These are phyloP conservation scores for Sebastes steindachneri DNA, from an alignment of 2,797 vertebrate species.

Conservation along the genomic window DNA sequence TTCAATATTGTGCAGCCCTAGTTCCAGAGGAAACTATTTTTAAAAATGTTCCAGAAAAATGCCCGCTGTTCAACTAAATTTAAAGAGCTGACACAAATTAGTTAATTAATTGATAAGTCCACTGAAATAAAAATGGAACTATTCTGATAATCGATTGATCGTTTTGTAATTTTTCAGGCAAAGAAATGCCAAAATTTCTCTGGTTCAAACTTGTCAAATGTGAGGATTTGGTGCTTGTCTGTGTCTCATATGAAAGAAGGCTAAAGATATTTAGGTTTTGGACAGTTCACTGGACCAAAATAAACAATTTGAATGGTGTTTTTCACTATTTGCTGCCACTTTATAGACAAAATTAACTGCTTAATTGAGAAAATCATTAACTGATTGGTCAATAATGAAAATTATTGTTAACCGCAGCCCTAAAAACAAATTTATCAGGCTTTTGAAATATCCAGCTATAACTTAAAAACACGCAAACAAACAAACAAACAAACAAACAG, in stretches of 20 bases:
- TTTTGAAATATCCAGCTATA: neutral
- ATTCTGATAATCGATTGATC: neutral
- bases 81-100: neutral
- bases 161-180: neutral
- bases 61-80: neutral
- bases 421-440: neutral
- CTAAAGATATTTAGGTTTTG: neutral
- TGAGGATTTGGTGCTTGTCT: neutral
- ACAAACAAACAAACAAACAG: neutral
- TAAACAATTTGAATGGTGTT: neutral
- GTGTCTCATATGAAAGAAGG: neutral
- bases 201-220: neutral
- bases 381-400: neutral
- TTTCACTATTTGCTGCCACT: neutral
- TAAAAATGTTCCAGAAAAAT: neutral
- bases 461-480: neutral
- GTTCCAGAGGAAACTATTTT: neutral
- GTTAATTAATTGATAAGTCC: accelerated
- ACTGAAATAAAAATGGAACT: neutral
- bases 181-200: neutral
- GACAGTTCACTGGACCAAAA: neutral
- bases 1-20: too few species aligned
- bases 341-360: neutral
- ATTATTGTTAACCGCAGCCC: neutral
- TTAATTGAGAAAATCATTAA: neutral